Evolutionary conservation across 1,140 invertebrate species (phyloP), one percentile per base, ranked within the genome.

Genomic region (Rhopalosiphum padi): DNA sequence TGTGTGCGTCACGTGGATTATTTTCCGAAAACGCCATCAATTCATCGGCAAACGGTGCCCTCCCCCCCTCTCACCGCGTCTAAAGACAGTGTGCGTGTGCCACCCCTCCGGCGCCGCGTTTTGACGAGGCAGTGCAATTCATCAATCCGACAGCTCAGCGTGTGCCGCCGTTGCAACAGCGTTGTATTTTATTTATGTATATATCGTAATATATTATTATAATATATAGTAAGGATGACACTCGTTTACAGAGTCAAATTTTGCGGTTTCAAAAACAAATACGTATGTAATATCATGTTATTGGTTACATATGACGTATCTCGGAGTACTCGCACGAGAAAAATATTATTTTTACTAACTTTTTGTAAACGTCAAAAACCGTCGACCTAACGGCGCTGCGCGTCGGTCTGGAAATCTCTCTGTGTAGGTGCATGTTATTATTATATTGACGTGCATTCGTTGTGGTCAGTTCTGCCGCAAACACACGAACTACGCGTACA

Each of bases 11-110:
- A 21, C 41, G 37, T 43, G 23, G 83, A 86, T 86, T 86, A 86
- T 86, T 86, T 86, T 86, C 35, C 83, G 23, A 86, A 86, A 86
- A 86, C 83, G 37, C 83, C 83, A 43, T 86, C 37, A 86, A 43
- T 43, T 41, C 83, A 86, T 86, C 30, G 30, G 60, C n/a, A 5
- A 77, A 77, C 60, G 60, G 60, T 5, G 15, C 4, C 30, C 25
- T 11, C 60, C 11, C 30, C 60, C 60, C 30, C 2, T 25, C 55
- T 1, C 11, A 11, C 25, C 60, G 11, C 60, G n/a, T 68, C 30
- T 15, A 18, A n/a, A 77, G 60, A n/a, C 30, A 77, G 30, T n/a
- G 30, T 68, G 60, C 60, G 60, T n/a, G 60, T 77, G 11, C 60
- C 60, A n/a, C 30, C 60, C 60, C 60, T 77, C 60, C 60, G 30